Evolutionary conservation across 2,888 invertebrate species (phyloP), one percentile per base, ranked within the genome.

Genomic region (Portevinia maculata): DNA sequence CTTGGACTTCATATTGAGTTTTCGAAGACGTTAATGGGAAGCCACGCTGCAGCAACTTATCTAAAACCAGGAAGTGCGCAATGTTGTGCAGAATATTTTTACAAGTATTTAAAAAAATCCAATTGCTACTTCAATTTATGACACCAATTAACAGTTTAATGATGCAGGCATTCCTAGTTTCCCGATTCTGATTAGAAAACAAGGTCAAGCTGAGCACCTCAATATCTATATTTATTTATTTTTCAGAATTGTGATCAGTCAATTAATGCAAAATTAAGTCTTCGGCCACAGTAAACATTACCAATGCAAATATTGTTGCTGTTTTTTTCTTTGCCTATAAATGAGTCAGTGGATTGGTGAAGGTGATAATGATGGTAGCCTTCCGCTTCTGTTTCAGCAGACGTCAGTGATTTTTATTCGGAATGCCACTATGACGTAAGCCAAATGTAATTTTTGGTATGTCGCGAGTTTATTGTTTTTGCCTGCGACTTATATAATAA

Each of bases 361-460:
- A 24, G 24, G 24, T 24, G 24, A 17, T 9, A 1, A 4, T 19
- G 13, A 5, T 28, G 8, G 57, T 3, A 39, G 39, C 24, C 24
- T 32, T 2, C 13, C 30, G 13, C 4, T 28, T 55, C n/a, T 24
- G 11, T 34, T 13, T 34, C 9, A 17, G n/a, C 7, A 4, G 30
- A 67, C 55, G 67, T 46, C 34, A 46, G 32, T 67, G 34, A 44
- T 3, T 57, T 24, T 11, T 24, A 37, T 21, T 30, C 13, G 52
- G 52, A 41, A 52, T 9, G 48, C 24, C 17, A 24, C 5, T 57
- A 5, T 57, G 57, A 69, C 69, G 46, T 37, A 6, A 32, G 11
- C 34, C 41, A 21, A 32, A 55, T 67, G 53, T 44, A 55, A 53
- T 34, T 65, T 52, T 39, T 15, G 39, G 39, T 44, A 19, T 50